Conservation (phyloP, 2,888 invertebrate species). For the Blomia tropicalis region DNA sequence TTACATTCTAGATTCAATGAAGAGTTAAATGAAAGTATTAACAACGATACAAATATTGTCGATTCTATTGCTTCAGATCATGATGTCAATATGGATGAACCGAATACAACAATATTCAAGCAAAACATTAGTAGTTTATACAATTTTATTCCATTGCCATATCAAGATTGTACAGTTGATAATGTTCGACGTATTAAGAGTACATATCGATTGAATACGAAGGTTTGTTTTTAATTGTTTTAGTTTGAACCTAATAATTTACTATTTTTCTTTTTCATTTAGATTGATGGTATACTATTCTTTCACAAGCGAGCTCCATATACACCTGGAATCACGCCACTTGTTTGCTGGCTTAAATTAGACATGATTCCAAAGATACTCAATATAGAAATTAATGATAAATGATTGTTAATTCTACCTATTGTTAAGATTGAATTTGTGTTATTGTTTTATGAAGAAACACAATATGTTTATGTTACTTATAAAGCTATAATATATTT, state of each 20-base stretch:
- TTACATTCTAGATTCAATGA: constrained; percentile 51
- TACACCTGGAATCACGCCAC: constrained; percentile 57
- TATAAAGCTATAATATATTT: not conserved
- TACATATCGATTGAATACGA: constrained; percentile 2
- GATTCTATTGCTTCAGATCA: not conserved
- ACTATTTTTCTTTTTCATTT: constrained; percentile 13
- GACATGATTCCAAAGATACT: constrained; percentile 71
- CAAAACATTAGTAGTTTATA: not conserved
- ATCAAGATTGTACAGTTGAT: not conserved
- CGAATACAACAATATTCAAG: not conserved
- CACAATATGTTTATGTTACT: too few species aligned
- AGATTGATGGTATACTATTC: constrained; percentile 72
- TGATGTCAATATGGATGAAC: not conserved
- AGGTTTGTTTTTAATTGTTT: not conserved
- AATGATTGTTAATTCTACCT: not conserved
- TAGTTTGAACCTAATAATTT: not conserved
- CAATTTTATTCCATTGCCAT: not conserved
- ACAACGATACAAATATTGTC: not conserved
- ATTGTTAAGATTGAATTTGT: too few species aligned
- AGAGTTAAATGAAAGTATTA: constrained; percentile 33
- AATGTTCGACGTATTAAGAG: not conserved
- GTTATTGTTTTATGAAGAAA: too few species aligned
- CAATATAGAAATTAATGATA: constrained; percentile 36
- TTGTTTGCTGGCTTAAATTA: constrained; percentile 79
- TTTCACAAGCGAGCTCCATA: constrained; percentile 72